Evolutionary conservation across 2,797 vertebrate genomes (phyloP), one percentile per base, ranked within the genome.

Genomic region (Hybognathus amarus): DNA sequence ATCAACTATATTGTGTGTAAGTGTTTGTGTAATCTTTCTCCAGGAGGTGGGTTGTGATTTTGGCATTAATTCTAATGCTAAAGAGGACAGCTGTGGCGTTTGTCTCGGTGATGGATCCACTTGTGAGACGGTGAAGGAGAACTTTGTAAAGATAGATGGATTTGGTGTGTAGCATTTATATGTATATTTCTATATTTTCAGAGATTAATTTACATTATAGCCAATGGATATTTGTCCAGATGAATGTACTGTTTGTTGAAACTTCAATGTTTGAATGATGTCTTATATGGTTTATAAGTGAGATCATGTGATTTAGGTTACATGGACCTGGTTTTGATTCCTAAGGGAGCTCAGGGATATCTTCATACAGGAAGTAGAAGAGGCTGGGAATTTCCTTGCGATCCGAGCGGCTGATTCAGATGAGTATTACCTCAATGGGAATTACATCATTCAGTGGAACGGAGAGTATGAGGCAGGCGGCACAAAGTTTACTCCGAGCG

Each of bases 371-470:
- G 98, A 99, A 93, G 90, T 97, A 69, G 92, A 94, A 87, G 97
- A 96, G 90, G 96, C 97, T 71, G 97, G 96, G 87, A 99, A 99
- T 92, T 99, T 99, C 91, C 95, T 99, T 91, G 97, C 95, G 22
- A 91, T 99, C 67, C 92, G 96, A 88, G 96, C 95, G 76, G 92
- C 94, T 88, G 91, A 94, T 75, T 94, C 96, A 1, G 95, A 96
- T 79, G 95, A 97, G 64, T 98, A 99, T 86, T 98, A 96, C 87
- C 95, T 99, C 84, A 99, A 99, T 33, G 98, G 98, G 78, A 96
- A 97, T 85, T 98, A 94, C 90, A 97, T 99, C 89, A 99, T 99
- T 92, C 98, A 99, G 86, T 99, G 98, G 98, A 99, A 97, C 6
- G 98, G 98, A 18, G 96, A 99, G 92, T 99, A 99, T 75, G 94